Conservation (phyloP, 1,140 invertebrate genomes). For the Ganaspis sp. region DNA sequence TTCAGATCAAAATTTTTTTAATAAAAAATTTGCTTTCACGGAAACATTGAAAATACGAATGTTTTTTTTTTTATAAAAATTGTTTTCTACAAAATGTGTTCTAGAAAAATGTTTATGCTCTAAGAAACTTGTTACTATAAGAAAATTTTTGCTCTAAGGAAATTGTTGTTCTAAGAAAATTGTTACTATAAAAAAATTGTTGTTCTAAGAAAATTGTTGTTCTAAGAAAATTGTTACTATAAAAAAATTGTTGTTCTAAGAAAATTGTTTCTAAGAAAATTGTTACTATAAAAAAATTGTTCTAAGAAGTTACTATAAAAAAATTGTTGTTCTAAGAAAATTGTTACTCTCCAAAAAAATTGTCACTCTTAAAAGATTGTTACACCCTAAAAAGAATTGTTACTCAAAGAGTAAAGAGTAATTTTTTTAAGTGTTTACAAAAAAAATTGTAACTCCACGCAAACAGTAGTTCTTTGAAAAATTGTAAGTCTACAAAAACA, state of each 20-base stretch:
- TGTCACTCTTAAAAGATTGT: too few relatives aligned
- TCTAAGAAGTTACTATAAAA: background rate
- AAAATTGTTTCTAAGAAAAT: background rate
- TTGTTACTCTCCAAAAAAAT: background rate
- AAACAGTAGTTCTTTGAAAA: too few relatives aligned
- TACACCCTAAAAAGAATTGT: background rate
- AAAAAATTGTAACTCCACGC: too few relatives aligned
- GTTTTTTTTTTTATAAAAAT: background rate
- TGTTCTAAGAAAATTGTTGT: background rate
- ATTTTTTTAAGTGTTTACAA: too few relatives aligned
- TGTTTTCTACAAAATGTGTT: background rate
- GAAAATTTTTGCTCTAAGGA: background rate
- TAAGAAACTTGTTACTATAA: too few relatives aligned
- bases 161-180: background rate
- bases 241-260: background rate
- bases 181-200: background rate
- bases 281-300: background rate
- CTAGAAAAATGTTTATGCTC: background rate
- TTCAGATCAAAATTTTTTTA: too few relatives aligned
- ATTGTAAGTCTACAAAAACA: too few relatives aligned
- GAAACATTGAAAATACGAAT: background rate
- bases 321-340: background rate
- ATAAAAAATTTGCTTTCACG: too few relatives aligned
- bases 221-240: background rate
- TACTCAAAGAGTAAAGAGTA: too few relatives aligned